Percentiles rank a stretch among this genome's conserved stretches.
Conservation (phyloP, 2,888 invertebrate genomes). For the Morpho achilles region DNA sequence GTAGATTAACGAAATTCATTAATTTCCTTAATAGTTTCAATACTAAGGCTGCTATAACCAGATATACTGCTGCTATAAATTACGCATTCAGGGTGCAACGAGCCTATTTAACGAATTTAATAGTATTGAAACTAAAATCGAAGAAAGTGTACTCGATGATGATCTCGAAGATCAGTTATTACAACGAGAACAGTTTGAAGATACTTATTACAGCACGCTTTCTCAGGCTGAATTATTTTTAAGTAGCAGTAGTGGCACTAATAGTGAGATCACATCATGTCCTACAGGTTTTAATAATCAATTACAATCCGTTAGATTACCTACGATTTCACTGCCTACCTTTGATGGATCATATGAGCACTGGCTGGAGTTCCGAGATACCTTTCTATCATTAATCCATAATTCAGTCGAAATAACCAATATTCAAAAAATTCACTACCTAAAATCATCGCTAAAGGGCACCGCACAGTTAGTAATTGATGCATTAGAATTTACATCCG, state of each 20-base stretch:
- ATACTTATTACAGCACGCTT: background rate
- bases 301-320: background rate
- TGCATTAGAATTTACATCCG: background rate
- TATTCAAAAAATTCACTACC: conserved; percentile 8
- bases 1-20: background rate
- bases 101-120: background rate
- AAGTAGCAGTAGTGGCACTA: background rate
- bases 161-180: background rate
- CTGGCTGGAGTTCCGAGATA: background rate
- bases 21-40: background rate
- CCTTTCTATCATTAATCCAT: background rate
- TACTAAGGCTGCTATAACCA: background rate
- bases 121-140: background rate
- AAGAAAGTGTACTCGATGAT: background rate
- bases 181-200: background rate
- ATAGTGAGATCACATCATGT: background rate
- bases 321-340: background rate
- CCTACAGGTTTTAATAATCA: background rate
- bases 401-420: background rate
- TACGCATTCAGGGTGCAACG: background rate
- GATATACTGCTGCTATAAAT: background rate
- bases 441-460: conserved; percentile 5
- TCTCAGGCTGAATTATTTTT: background rate
- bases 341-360: background rate
- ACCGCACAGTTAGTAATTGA: background rate